Evolutionary conservation across 2,797 vertebrate genomes (phyloP), one percentile per base, ranked within the genome.

Genomic region (Vespertilio murinus): DNA sequence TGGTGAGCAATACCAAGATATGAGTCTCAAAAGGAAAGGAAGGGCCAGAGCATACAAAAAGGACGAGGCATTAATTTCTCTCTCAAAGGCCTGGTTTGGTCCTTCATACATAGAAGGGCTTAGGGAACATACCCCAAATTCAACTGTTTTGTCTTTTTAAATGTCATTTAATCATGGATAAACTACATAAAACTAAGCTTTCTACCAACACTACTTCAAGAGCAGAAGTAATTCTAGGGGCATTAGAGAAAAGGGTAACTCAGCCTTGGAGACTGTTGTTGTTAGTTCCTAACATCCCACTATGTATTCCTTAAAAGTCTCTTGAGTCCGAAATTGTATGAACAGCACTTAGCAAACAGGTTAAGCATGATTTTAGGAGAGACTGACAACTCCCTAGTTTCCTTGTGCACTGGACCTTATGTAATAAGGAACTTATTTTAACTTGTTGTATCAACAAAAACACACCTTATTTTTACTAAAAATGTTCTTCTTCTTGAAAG

Each of bases 401-500:
- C 86, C 30, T n/a, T n/a, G n/a, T n/a, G n/a, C n/a, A n/a, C n/a
- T n/a, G n/a, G n/a, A n/a, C n/a, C n/a, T n/a, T n/a, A n/a, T n/a
- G n/a, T n/a, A 64, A 83, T 61, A 38, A 87, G 59, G 25, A 81
- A 79, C n/a, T 52, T 67, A 88, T 45, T 93, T 79, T 54, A 86
- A 78, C 70, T 75, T 81, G 42, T n/a, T 88, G 42, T 10, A 40
- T 49, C 12, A 67, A 91, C 8, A 42, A 93, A 88, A 84, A 71
- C 92, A n/a, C 7, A 99, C 99, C 99, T 99, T 99, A 97, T 98
- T 99, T 96, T 99, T 99, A 98, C 98, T 99, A 96, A 99, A 99
- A 95, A 99, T 97, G 59, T 99, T 99, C 96, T 99, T 99, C 97
- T 99, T 99, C 97, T 98, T 99, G 95, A 99, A 99, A 74, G 99